A percentile compares a stretch with the other conserved stretches of the same genome.
These are phyloP conservation scores for Micromys minutus DNA, from an alignment of 2,113 vertebrate species.

Conservation along the genomic window DNA sequence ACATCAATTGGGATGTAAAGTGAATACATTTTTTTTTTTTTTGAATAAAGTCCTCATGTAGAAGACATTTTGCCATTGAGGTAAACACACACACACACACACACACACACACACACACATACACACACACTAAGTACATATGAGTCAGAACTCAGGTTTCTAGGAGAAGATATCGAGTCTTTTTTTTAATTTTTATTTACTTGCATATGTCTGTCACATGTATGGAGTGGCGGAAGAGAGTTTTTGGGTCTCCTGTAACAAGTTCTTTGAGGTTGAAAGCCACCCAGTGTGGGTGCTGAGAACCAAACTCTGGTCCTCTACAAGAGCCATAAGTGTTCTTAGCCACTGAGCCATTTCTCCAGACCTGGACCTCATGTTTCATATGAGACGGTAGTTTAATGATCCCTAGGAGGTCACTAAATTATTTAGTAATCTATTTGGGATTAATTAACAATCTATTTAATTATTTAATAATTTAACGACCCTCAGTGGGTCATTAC, in stretches of 20 bases:
- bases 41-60: slow-evolving; percentile 9
- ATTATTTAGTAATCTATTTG: not conserved
- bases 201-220: too few species aligned
- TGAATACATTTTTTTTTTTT: too few species aligned
- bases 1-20: too few species aligned
- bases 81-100: too few species aligned
- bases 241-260: not conserved
- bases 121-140: not conserved
- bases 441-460: not conserved
- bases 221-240: not conserved
- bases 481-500: not conserved
- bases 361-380: slow-evolving; percentile 21
- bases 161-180: not conserved
- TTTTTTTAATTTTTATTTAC: not conserved
- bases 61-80: not conserved
- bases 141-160: not conserved
- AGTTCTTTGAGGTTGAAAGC: not conserved
- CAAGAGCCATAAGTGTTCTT: not conserved
- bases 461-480: not conserved
- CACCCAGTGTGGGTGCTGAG: not conserved
- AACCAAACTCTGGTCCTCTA: not conserved
- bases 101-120: too few species aligned
- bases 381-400: not conserved
- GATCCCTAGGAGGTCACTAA: not conserved
- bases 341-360: not conserved